Conservation (phyloP, 23 tunicate species). For the Botrylloides violaceus region DNA sequence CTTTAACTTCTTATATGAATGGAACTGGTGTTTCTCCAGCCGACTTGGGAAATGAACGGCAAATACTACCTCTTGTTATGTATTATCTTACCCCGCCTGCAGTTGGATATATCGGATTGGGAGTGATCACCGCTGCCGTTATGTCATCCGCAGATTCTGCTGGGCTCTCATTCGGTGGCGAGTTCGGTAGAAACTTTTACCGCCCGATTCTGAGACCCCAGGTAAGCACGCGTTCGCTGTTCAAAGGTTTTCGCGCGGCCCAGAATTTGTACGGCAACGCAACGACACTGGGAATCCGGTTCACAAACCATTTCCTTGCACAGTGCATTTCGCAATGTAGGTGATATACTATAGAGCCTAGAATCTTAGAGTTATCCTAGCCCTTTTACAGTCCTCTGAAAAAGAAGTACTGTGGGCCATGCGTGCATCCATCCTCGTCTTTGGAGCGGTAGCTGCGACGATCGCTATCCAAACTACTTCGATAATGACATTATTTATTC, state of each 20-base stretch:
- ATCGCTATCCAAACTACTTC: not conserved
- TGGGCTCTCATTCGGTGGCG: not conserved
- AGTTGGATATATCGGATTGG: not conserved
- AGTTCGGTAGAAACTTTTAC: not conserved
- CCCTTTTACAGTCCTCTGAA: not conserved
- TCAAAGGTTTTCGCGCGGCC: too few relatives aligned
- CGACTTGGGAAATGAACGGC: not conserved
- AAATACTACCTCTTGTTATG: not conserved
- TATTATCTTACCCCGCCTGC: slow-evolving; percentile 3
- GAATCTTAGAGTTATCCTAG: too few relatives aligned
- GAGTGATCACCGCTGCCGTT: slow-evolving; percentile 2
- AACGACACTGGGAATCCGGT: too few relatives aligned
- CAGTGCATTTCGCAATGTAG: too few relatives aligned
- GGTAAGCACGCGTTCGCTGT: too few relatives aligned
- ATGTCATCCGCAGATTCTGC: slow-evolving; percentile 2
- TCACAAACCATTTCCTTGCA: too few relatives aligned
- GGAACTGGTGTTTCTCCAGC: slow-evolving; percentile 12
- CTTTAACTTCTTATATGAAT: not conserved
- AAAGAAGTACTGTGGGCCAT: not conserved
- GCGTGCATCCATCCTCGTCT: not conserved
- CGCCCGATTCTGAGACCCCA: not conserved
- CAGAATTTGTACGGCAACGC: too few relatives aligned
- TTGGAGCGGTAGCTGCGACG: not conserved
- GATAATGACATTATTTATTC: not conserved
- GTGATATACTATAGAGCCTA: too few relatives aligned